A percentile compares a stretch with the other conserved stretches of the same genome.
These are phyloP conservation scores for Sterna hirundo DNA, from an alignment of 2,113 vertebrate genomes.

Conservation along the genomic window DNA sequence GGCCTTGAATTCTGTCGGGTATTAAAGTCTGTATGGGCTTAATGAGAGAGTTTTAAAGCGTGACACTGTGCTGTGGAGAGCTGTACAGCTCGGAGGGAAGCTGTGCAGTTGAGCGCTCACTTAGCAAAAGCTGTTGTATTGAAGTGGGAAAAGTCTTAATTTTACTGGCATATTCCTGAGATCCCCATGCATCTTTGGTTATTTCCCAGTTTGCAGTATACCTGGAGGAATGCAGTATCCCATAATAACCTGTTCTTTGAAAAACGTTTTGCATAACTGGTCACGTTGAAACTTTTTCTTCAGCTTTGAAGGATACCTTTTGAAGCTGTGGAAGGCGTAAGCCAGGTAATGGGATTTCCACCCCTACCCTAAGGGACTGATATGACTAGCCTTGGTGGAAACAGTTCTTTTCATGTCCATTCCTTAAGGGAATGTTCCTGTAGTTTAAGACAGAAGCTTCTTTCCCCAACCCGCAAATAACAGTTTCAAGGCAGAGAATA, in stretches of 20 bases:
- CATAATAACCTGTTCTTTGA: neutral
- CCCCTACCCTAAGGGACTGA: neutral
- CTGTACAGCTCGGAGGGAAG: neutral
- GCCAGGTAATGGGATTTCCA: neutral
- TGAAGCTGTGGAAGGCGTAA: neutral
- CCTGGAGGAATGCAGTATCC: neutral
- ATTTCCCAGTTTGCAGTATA: neutral
- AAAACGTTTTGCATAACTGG: neutral
- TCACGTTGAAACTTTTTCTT: neutral
- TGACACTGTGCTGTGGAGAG: neutral
- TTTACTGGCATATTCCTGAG: neutral
- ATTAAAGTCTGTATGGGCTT: neutral
- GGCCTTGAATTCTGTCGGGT: neutral
- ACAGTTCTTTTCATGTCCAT: neutral
- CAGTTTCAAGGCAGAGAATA: neutral
- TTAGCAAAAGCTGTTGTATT: neutral
- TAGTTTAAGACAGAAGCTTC: neutral
- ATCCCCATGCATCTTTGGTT: neutral
- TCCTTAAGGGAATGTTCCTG: neutral
- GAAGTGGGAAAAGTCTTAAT: neutral
- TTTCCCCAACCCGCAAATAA: neutral
- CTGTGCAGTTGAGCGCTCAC: neutral
- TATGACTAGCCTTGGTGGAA: neutral
- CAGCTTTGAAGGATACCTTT: constrained; percentile 1
- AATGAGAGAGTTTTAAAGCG: neutral